phyloP scores from a whole-genome alignment of 2,888 invertebrate species.

The Amiota mariae region DNA sequence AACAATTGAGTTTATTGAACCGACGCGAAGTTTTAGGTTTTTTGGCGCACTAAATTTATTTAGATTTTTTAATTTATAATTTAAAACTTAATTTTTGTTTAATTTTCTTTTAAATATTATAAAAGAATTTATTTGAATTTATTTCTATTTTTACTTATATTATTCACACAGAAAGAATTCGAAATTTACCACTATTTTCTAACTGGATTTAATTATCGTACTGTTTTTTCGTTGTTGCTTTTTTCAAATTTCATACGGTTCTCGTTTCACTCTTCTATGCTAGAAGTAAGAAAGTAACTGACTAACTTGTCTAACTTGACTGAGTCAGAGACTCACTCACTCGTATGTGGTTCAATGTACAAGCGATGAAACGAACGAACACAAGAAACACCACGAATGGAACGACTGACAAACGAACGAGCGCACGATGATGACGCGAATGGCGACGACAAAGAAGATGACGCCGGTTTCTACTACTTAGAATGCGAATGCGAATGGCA shows the following conservation, averaged over 20 bases:
- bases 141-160: background rate
- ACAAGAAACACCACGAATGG: slow-evolving; percentile 27
- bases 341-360: slow-evolving; percentile 38
- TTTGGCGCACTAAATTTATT: slow-evolving; percentile 20
- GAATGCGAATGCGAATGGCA: slow-evolving; percentile 49
- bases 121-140: too few species aligned
- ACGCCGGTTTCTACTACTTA: slow-evolving; percentile 2
- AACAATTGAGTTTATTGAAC: slow-evolving; percentile 48
- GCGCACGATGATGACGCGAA: slow-evolving; percentile 22
- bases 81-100: background rate
- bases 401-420: slow-evolving; percentile 25
- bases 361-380: slow-evolving; percentile 35
- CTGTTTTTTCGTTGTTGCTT: background rate
- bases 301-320: slow-evolving; percentile 21
- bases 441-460: slow-evolving; percentile 21
- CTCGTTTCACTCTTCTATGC: background rate
- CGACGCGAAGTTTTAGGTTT: slow-evolving; percentile 26
- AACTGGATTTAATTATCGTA: slow-evolving; percentile 1
- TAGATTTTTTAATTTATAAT: background rate
- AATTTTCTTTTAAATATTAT: background rate
- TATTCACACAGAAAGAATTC: background rate
- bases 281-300: slow-evolving; percentile 13
- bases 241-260: background rate
- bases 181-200: slow-evolving; percentile 1
- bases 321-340: background rate